Percentiles rank a stretch among this genome's conserved stretches.
phyloP scores from a whole-genome alignment of 2,797 vertebrate species.

The Lutjanus argentimaculatus region DNA sequence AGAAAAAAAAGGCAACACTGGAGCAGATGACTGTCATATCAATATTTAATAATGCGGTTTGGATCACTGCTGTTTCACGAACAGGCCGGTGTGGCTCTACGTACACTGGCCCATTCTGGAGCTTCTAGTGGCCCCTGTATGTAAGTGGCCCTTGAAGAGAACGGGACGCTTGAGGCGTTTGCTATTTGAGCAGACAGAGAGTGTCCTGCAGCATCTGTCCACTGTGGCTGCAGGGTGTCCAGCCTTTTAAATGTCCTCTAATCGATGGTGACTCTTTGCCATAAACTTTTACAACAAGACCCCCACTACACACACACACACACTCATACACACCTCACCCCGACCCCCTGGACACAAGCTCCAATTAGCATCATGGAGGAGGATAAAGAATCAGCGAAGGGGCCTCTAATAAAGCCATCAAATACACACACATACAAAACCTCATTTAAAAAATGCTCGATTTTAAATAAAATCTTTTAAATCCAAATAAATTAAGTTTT shows the following conservation, averaged over 20 bases:
- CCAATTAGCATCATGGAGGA: constrained; percentile 83
- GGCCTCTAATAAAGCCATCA: constrained; percentile 15
- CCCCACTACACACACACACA: constrained; percentile 68
- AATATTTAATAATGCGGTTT: constrained; percentile 88
- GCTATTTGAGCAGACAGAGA: constrained; percentile 42
- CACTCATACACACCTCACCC: constrained; percentile 65
- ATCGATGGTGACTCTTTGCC: constrained; percentile 91
- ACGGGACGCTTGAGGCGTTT: constrained; percentile 47
- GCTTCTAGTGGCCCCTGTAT: constrained; percentile 31
- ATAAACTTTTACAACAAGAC: constrained; percentile 91
- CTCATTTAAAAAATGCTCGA: background rate
- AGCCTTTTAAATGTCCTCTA: constrained; percentile 83
- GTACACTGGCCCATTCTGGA: too few species aligned
- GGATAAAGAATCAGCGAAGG: constrained; percentile 26
- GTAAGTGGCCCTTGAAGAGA: constrained; percentile 44
- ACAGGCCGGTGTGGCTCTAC: constrained; percentile 9
- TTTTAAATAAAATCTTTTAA: background rate
- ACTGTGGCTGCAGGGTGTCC: constrained; percentile 42
- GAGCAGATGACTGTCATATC: constrained; percentile 82
- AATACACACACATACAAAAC: constrained; percentile 7
- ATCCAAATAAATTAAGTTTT: background rate
- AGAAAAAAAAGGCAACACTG: constrained; percentile 42
- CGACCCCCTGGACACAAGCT: constrained; percentile 78
- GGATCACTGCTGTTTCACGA: constrained; percentile 70
- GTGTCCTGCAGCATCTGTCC: constrained; percentile 57